phyloP scores from a whole-genome alignment of 1,140 invertebrate species.

The Ptiloglossa arizonensis region DNA sequence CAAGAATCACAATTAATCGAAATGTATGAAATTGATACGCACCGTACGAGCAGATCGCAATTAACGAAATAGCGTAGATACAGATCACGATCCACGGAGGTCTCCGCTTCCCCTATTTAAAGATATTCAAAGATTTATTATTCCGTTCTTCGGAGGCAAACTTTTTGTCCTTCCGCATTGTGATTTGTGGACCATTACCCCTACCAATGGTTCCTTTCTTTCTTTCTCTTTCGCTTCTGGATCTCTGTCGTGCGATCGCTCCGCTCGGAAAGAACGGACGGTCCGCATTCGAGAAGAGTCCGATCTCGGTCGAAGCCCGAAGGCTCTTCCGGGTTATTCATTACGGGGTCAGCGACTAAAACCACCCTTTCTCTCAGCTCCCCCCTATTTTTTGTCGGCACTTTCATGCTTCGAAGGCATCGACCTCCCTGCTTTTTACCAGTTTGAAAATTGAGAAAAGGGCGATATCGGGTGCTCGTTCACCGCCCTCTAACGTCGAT shows the following conservation, averaged over 20 bases:
- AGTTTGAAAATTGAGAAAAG: conserved; percentile 12
- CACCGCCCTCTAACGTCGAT: not conserved
- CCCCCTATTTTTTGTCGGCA: not conserved
- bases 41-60: not conserved
- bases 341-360: conserved; percentile 59
- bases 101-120: conserved; percentile 50
- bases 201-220: not conserved
- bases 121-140: conserved; percentile 65
- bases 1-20: not conserved
- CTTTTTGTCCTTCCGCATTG: conserved; percentile 51
- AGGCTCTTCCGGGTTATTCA: conserved; percentile 66
- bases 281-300: conserved; percentile 21
- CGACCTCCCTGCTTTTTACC: conserved; percentile 8
- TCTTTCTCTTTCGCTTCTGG: not conserved
- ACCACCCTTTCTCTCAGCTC: conserved; percentile 35
- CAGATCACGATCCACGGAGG: conserved; percentile 16
- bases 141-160: conserved; percentile 23
- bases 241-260: conserved; percentile 43
- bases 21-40: not conserved
- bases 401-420: not conserved
- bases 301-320: conserved; percentile 63
- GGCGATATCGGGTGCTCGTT: not conserved
- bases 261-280: conserved; percentile 23
- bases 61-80: conserved; percentile 8
- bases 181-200: conserved; percentile 64